Conservation (phyloP, 1,140 invertebrate genomes). For the Arion vulgaris region DNA sequence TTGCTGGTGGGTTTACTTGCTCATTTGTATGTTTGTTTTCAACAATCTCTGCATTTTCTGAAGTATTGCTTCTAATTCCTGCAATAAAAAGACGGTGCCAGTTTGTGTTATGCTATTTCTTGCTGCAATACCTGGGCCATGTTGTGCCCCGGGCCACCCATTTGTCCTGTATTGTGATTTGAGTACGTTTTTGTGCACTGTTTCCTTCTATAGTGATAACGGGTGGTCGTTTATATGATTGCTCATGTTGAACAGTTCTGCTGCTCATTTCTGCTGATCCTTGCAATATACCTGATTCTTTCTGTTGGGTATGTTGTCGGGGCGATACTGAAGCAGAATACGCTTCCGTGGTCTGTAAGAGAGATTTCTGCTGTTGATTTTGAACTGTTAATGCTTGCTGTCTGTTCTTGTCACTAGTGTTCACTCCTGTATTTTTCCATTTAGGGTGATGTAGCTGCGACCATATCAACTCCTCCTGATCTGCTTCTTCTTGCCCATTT, state of each 20-base stretch:
- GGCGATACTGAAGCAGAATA: not conserved
- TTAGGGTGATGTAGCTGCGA: slow-evolving; percentile 31
- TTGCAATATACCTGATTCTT: not conserved
- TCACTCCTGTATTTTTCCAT: slow-evolving; percentile 10
- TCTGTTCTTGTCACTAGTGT: not conserved
- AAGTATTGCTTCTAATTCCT: not conserved
- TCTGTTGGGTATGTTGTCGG: not conserved
- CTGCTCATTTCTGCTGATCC: not conserved
- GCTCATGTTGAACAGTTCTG: not conserved
- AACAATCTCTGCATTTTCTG: not conserved
- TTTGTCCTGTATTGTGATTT: too few relatives aligned
- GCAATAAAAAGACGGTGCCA: not conserved
- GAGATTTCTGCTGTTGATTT: not conserved
- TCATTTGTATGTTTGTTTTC: not conserved
- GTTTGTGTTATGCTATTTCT: slow-evolving; percentile 39
- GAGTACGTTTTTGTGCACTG: too few relatives aligned
- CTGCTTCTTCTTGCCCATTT: not conserved
- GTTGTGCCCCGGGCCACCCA: not conserved
- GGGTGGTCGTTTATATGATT: not conserved
- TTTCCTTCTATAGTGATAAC: too few relatives aligned
- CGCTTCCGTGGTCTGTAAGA: not conserved
- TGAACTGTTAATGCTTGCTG: not conserved
- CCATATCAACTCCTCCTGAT: slow-evolving; percentile 27
- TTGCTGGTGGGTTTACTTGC: not conserved
- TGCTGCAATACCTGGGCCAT: not conserved